A percentile compares a stretch with the other conserved stretches of the same genome.
Conservation (phyloP, 2,113 vertebrate genomes). For the Geococcyx californianus region DNA sequence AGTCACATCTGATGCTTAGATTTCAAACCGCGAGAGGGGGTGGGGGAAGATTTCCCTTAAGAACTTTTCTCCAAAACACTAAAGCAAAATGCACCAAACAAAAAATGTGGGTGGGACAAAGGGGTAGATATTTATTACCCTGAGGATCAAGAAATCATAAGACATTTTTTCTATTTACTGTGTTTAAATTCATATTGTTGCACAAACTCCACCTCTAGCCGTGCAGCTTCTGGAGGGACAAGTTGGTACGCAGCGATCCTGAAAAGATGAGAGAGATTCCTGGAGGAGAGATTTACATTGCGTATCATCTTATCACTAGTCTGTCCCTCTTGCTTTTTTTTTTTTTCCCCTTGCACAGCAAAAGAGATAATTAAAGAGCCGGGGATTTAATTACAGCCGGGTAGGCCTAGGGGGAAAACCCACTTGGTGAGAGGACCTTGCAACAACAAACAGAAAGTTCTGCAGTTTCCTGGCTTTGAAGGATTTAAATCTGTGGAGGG, state of each 20-base stretch:
- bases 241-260: constrained; percentile 57
- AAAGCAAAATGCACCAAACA: constrained; percentile 2
- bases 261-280: constrained; percentile 67
- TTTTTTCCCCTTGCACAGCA: background rate
- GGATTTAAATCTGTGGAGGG: constrained; percentile 35
- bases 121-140: constrained; percentile 47
- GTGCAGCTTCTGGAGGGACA: constrained; percentile 57
- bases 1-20: constrained; percentile 34
- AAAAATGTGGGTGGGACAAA: constrained; percentile 38
- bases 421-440: constrained; percentile 53
- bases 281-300: constrained; percentile 60
- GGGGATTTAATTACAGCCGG: constrained; percentile 60
- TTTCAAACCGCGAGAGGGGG: background rate
- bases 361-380: constrained; percentile 63
- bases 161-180: constrained; percentile 49
- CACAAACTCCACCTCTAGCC: constrained; percentile 52
- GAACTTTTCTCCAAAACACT: background rate
- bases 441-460: constrained; percentile 69
- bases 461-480: constrained; percentile 63
- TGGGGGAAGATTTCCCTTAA: constrained; percentile 1
- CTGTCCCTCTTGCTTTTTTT: constrained; percentile 43
- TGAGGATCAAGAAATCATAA: constrained; percentile 59
- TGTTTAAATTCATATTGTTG: constrained; percentile 49
- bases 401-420: constrained; percentile 59
- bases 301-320: constrained; percentile 59